Evolutionary conservation across 2,888 invertebrate species (phyloP), one percentile per base, ranked within the genome.

Genomic region (Strigamia transsilvanica): DNA sequence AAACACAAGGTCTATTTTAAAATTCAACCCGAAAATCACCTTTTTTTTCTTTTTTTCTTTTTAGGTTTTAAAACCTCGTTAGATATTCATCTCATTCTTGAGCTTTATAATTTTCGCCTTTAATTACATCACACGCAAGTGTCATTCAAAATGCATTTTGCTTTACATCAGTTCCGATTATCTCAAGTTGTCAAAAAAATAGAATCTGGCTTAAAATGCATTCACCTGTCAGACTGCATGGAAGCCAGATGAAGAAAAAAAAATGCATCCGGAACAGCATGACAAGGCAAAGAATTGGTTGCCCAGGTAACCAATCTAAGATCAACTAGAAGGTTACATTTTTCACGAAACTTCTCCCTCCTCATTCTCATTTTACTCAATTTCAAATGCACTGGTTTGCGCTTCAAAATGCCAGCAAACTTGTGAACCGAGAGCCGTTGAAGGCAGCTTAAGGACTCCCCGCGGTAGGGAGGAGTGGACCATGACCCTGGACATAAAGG

Each of bases 361-460:
- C 51, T 18, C 7, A 51, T 51, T 51, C 51, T 10, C 38, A 38
- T 38, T 38, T 38, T 10, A 6, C 38, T 9, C 38, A 38, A 38
- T 38, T 38, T 38, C 38, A 38, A 18, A 6, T 51, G 51, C 18
- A 18, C 51, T 51, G 6, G 15, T 51, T 51, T 51, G 51, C 12
- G 18, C 51, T 13, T 51, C 61, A 66, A 66, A 46, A 66, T 66
- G 21, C 61, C 61, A n/a, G 61, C 1, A 66, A 66, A 66, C 61
- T 66, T 18, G 61, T 66, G 61, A 23, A 66, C 61, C 61, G 61
- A 66, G 12, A 66, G 61, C 18, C 61, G 61, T 66, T 66, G 61
- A 66, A 66, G 61, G 61, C 61, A 21, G 61, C 61, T 66, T 66
- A 66, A 66, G 51, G 61, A 66, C 61, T 66, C 61, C 61, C 61